Base-by-base conservation (phyloP, 1,140 invertebrate genomes). In the Callitettix versicolor region DNA sequence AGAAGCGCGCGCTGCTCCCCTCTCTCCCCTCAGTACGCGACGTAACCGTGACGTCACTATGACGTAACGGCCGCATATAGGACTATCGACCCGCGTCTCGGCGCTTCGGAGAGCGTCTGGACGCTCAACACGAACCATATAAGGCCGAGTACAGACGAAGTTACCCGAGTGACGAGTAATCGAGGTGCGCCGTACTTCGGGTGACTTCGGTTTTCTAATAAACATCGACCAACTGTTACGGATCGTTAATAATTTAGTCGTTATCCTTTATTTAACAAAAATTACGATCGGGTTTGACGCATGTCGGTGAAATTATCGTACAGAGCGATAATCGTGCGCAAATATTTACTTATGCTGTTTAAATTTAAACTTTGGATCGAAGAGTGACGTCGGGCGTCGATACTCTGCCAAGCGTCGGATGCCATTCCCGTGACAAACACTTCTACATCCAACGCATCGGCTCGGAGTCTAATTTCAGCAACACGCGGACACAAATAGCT, bases 1-100 rank as follows among this genome's bases (percentile, higher is more conserved):
- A 72, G 75, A 72, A 74, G 72, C 61, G 63, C 38, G 56, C 63
- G 55, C 56, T 63, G 67, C 58, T n/a, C 48, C 51, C 56, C 56
- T 57, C 62, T 58, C 52, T 54, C 36, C 59, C 36, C 53, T 55
- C 53, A 34, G 36, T 30, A 58, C 55, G 55, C 55, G 50, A 51
- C 57, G 47, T 49, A 20, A 58, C 56, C 55, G 61, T 57, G 58
- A 59, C 57, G 52, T 59, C 57, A 56, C 21, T 33, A 46, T 38
- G 30, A 47, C 43, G 56, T 54, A 53, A 22, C 26, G 26, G 26
- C 26, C 26, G 26, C 26, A 30, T 30, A 30, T 30, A 30, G 26
- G 26, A 30, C 26, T 47, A 53, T 57, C 52, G 48, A 57, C 22
- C 40, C 21, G 15, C 17, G 53, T 56, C 40, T 61, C 56, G 50